Base-by-base conservation (phyloP, 2,888 invertebrate genomes). In the Druceiella hillmani region DNA sequence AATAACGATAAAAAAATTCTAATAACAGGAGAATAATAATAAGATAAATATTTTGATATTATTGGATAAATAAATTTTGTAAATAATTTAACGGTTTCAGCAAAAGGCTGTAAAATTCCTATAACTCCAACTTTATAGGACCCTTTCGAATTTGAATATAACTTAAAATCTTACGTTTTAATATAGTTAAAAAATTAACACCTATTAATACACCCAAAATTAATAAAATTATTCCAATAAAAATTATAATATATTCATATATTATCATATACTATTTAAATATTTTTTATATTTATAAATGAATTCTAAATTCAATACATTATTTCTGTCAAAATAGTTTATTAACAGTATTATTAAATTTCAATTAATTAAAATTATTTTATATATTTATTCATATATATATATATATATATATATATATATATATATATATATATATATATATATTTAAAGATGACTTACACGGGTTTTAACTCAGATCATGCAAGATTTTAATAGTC, bases 401-500 rank as follows among this genome's bases (percentile, higher is more conserved):
- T n/a, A n/a, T n/a, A n/a, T n/a, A n/a, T n/a, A n/a, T n/a, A n/a
- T n/a, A n/a, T n/a, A n/a, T n/a, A n/a, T n/a, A n/a, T n/a, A n/a
- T n/a, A n/a, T n/a, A n/a, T n/a, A n/a, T 59, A 55, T 52, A 55
- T 44, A 49, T 58, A 46, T 60, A 63, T 75, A 76, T 78, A 81
- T 81, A 85, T 84, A 85, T 79, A 85, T 85, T 80, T 83, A 81
- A 78, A 85, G 82, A 83, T 84, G 83, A 82, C 79, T 86, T 55
- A 81, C 80, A 69, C 81, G 83, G 83, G 81, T 84, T 75, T 86
- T 79, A 86, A 85, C 84, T 86, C 84, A 85, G 81, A 84, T 86
- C 83, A 84, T 83, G 83, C 84, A 83, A 82, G 76, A 76, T 75
- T 79, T 81, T 76, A 82, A 83, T 76, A 75, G 81, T 83, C 81